Conservation (phyloP, 2,888 invertebrate species). For the Erannis defoliaria region DNA sequence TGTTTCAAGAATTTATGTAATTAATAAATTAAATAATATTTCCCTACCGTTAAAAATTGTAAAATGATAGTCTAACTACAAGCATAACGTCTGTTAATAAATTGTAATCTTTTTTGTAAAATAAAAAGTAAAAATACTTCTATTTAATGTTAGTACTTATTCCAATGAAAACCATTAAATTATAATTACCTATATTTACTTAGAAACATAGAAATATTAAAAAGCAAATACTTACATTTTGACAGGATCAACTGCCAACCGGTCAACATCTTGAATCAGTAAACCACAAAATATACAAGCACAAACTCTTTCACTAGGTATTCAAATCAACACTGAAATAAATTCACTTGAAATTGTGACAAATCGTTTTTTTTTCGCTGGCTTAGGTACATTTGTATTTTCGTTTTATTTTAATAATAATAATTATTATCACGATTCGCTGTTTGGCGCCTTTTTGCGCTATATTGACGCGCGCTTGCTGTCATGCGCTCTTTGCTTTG, state of each 20-base stretch:
- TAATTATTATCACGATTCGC: conserved; percentile 15
- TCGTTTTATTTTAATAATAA: neutral
- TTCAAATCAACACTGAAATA: conserved; percentile 21
- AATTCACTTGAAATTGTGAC: conserved; percentile 8
- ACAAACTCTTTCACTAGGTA: conserved; percentile 38
- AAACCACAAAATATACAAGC: conserved; percentile 39
- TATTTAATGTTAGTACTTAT: too few species aligned
- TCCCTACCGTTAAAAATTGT: neutral
- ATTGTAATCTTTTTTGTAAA: too few species aligned
- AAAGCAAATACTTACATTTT: conserved; percentile 68
- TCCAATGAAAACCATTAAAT: too few species aligned
- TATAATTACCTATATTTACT: too few species aligned
- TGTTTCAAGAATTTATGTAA: too few species aligned
- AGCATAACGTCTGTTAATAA: too few species aligned
- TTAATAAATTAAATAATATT: too few species aligned
- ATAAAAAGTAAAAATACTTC: too few species aligned
- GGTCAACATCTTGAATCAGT: conserved; percentile 68
- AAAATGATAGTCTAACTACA: too few species aligned
- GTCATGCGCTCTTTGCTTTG: conserved; percentile 52
- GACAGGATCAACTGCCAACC: conserved; percentile 80
- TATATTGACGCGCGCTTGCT: conserved; percentile 33
- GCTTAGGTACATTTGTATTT: conserved; percentile 9
- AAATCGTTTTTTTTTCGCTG: neutral
- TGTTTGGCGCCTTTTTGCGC: conserved; percentile 34
- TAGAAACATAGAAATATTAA: too few species aligned